phyloP scores from a whole-genome alignment of 2,113 vertebrate genomes.

The Brachionichthys hirsutus region DNA sequence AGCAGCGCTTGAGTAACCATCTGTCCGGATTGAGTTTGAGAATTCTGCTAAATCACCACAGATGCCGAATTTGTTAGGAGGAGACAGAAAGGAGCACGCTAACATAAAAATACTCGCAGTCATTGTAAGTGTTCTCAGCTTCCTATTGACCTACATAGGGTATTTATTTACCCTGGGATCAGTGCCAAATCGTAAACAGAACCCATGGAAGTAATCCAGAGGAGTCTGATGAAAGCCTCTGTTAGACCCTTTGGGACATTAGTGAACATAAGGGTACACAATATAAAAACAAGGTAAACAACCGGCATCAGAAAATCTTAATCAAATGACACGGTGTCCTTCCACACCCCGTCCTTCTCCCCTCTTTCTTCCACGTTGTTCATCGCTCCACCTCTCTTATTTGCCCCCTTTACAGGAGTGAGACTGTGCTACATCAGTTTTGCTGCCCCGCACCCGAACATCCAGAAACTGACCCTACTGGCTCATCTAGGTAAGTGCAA shows the following conservation, averaged over 20 bases:
- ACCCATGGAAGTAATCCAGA: constrained; percentile 50
- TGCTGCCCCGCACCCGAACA: constrained; percentile 95
- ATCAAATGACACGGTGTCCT: constrained; percentile 24
- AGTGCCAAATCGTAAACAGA: constrained; percentile 49
- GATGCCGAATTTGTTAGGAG: constrained; percentile 26
- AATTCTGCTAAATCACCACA: constrained; percentile 52
- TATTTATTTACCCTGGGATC: constrained; percentile 55
- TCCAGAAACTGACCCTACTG: constrained; percentile 79
- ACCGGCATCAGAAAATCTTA: constrained; percentile 8
- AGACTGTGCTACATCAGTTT: constrained; percentile 97
- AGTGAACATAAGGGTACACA: constrained; percentile 16
- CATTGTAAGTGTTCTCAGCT: constrained; percentile 48
- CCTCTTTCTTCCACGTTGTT: not conserved
- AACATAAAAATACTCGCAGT: constrained; percentile 32
- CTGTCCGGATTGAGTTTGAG: constrained; percentile 42
- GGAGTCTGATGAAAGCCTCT: constrained; percentile 40
- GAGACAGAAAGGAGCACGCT: constrained; percentile 24
- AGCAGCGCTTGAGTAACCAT: constrained; percentile 40
- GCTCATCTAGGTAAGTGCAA: constrained; percentile 71
- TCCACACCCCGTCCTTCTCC: constrained; percentile 11
- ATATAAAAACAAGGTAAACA: constrained; percentile 29
- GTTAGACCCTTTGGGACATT: constrained; percentile 32
- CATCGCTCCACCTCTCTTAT: constrained; percentile 18
- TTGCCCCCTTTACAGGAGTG: constrained; percentile 81
- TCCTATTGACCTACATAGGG: constrained; percentile 64